These are phyloP conservation scores for Nanorana parkeri DNA, from an alignment of 2,113 vertebrate species.

Conservation along the genomic window DNA sequence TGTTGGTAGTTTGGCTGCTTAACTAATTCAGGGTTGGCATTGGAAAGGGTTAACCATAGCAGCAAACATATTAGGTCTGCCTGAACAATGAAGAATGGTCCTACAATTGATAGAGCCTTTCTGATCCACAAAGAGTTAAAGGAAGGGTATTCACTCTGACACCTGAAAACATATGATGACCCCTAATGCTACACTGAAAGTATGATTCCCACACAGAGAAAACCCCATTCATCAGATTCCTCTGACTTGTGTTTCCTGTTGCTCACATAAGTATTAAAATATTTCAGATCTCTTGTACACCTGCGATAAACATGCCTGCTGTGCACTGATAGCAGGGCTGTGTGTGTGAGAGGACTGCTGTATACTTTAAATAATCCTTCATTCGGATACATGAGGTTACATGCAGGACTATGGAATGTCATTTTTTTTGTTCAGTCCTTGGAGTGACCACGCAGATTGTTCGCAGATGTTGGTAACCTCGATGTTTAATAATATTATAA, in stretches of 20 bases:
- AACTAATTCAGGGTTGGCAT: too few species aligned
- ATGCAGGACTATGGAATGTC: too few species aligned
- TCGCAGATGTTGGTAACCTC: constrained; percentile 43
- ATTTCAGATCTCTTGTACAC: neutral
- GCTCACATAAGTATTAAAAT: neutral
- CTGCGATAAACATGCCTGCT: neutral
- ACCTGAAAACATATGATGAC: constrained; percentile 15
- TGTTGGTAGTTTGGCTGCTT: too few species aligned
- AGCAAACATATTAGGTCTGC: neutral
- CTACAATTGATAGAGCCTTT: too few species aligned
- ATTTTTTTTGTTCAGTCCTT: constrained; percentile 1
- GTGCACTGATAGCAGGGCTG: neutral
- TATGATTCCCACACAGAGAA: neutral
- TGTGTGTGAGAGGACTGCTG: neutral
- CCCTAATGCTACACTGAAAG: neutral
- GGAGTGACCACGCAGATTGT: neutral
- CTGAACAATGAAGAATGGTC: too few species aligned
- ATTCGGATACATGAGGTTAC: too few species aligned
- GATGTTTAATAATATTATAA: neutral
- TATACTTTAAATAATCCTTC: neutral
- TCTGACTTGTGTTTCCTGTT: constrained; percentile 7
- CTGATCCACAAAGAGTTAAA: neutral
- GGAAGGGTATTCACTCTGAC: neutral
- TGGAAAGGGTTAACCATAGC: too few species aligned
- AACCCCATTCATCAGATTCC: constrained; percentile 11